phyloP scores from a whole-genome alignment of 37 sponge, comb jelly and placozoan genomes.

The Ianthella basta region DNA sequence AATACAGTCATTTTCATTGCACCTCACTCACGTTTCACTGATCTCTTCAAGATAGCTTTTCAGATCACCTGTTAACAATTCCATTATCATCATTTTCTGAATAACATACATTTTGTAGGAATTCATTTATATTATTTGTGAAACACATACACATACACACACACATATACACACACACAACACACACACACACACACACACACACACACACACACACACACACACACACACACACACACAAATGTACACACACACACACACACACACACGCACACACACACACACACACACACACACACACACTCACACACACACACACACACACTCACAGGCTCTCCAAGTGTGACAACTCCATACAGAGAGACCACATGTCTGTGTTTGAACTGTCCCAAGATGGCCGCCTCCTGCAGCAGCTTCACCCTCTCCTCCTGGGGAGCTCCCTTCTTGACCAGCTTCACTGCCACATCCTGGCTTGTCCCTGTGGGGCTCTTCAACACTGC shows the following conservation, averaged over 20 bases:
- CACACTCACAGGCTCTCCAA: slow-evolving; percentile 8
- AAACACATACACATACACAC: too few species aligned
- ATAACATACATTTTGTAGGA: background rate
- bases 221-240: background rate
- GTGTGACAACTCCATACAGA: slow-evolving; percentile 24
- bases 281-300: background rate
- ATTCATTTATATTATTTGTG: too few species aligned
- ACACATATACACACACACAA: background rate
- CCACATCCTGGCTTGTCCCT: background rate
- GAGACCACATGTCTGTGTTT: slow-evolving; percentile 32
- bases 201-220: background rate
- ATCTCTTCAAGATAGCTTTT: background rate
- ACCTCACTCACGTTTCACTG: background rate
- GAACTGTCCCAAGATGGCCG: slow-evolving; percentile 9
- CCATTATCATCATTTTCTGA: slow-evolving; percentile 23
- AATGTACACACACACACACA: background rate
- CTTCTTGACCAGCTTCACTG: slow-evolving; percentile 28
- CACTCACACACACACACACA: background rate
- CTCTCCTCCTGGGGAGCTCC: slow-evolving; percentile 16
- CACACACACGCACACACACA: background rate
- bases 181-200: background rate
- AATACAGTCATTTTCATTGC: too few species aligned
- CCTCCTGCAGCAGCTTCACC: slow-evolving; percentile 10
- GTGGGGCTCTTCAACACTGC: background rate
- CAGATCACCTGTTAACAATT: background rate